Evolutionary conservation across 92 coral and sea anemone genomes (phyloP), one percentile per base, ranked within the genome.

Genomic region (Isaurus tuberculatus): DNA sequence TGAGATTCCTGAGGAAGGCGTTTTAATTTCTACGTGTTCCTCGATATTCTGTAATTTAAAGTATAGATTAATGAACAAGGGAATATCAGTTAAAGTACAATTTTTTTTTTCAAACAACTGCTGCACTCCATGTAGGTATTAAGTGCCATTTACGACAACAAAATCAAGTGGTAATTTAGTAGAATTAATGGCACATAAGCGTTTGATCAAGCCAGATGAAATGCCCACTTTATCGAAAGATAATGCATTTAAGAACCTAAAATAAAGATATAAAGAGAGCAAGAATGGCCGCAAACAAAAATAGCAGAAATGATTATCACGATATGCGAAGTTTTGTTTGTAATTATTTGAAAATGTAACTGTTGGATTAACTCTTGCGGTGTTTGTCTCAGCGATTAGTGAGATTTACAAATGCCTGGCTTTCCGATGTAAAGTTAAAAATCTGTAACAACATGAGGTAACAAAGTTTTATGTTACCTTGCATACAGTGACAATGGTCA

Each of bases 401-500:
- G 66, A 8, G 20, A 7, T 60, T 60, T 60, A 60, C 66, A 60
- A 60, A 60, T 60, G 66, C 66, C 66, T 60, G 66, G n/a, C 9
- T 11, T 46, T 46, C 55, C 55, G 55, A 46, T 46, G 55, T 46
- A 66, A 66, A 66, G 46, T 66, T 34, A 33, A 66, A 66, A 66
- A 66, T 43, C 72, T 66, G 20, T 66, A 66, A 31, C 72, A 66
- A 66, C 72, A 66, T 66, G n/a, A 66, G n/a, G 72, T 66, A 66
- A 66, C 11, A 66, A 36, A 36, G 42, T 66, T 66, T 34, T 66
- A 31, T 66, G 72, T 66, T 66, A 66, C n/a, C 44, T 66, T 10
- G 72, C 72, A 66, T 30, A 66, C 72, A 66, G 72, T 66, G 72
- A 66, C 72, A 66, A 66, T 30, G 72, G 72, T 66, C 72, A 66